These are phyloP conservation scores for Manduca sexta DNA, from an alignment of 1,140 invertebrate species.

Conservation along the genomic window DNA sequence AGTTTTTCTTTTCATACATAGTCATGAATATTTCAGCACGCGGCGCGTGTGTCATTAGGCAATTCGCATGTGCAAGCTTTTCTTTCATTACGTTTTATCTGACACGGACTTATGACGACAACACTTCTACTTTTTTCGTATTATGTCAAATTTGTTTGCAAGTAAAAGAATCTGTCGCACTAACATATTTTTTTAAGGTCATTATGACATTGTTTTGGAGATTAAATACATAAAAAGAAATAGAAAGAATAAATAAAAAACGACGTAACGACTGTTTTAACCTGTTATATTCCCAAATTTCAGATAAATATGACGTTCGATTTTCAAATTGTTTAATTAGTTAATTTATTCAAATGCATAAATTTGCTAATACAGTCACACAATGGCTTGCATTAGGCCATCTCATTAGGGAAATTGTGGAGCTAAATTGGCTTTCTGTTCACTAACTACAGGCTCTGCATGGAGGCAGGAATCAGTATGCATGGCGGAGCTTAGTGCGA, in stretches of 20 bases:
- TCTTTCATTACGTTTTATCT: constrained; percentile 5
- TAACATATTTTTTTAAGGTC: not conserved
- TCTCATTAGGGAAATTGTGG: constrained; percentile 29
- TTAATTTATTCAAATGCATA: not conserved
- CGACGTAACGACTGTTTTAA: too few relatives aligned
- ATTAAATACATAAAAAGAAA: too few relatives aligned
- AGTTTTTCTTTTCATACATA: too few relatives aligned
- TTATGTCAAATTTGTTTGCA: too few relatives aligned
- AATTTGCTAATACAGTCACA: constrained; percentile 21
- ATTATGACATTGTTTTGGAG: too few relatives aligned
- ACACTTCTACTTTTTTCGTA: not conserved
- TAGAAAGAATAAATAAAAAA: too few relatives aligned
- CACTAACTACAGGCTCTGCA: constrained; percentile 6
- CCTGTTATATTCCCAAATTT: too few relatives aligned
- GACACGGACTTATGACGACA: constrained; percentile 3
- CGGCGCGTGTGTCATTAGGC: too few relatives aligned
- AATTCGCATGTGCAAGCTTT: not conserved
- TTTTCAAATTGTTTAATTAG: too few relatives aligned
- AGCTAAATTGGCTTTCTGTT: constrained; percentile 29
- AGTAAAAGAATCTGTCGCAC: not conserved
- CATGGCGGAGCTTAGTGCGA: constrained; percentile 22
- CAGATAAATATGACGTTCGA: too few relatives aligned
- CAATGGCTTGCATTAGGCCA: constrained; percentile 22
- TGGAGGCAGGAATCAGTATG: constrained; percentile 33
- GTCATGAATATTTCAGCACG: too few relatives aligned